Evolutionary conservation across 2,888 invertebrate species (phyloP).

Genomic region (Coecobrya sp.): DNA sequence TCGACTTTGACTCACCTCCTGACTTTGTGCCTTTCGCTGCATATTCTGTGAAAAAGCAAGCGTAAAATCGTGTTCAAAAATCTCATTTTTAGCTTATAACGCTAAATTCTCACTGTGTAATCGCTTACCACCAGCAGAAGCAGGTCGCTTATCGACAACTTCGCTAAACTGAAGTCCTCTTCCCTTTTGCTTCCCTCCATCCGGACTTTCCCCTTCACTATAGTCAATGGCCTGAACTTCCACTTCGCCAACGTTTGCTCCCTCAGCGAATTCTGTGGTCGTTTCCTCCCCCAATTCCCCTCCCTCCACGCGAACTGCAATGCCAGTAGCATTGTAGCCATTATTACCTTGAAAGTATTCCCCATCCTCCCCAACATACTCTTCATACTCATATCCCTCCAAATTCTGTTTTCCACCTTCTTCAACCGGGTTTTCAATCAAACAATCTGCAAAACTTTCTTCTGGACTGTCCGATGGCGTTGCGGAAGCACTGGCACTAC

Average conservation of each 20-base stretch:
- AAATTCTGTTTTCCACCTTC: not conserved
- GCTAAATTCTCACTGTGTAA: not conserved
- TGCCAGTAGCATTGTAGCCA: not conserved
- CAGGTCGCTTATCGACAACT: not conserved
- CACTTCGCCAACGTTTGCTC: not conserved
- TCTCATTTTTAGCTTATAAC: too few species aligned
- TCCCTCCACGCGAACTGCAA: too few species aligned
- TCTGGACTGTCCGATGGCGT: slow-evolving; percentile 3
- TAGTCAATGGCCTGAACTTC: not conserved
- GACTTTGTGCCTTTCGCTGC: not conserved
- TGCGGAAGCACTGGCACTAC: not conserved
- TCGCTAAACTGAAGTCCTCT: not conserved
- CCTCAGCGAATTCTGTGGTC: not conserved
- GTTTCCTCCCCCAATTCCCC: not conserved
- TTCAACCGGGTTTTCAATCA: not conserved
- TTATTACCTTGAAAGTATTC: not conserved
- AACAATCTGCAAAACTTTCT: not conserved
- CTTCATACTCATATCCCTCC: not conserved
- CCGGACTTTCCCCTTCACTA: not conserved
- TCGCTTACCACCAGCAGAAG: not conserved
- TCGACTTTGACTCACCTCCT: not conserved
- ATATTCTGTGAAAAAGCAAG: not conserved
- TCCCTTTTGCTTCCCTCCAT: not conserved
- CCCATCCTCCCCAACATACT: not conserved
- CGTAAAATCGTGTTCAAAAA: too few species aligned